Percentiles rank a stretch among this genome's conserved stretches.
These are phyloP conservation scores for Diplogasteroides magnus DNA, from an alignment of 1,140 invertebrate genomes.

Conservation along the genomic window DNA sequence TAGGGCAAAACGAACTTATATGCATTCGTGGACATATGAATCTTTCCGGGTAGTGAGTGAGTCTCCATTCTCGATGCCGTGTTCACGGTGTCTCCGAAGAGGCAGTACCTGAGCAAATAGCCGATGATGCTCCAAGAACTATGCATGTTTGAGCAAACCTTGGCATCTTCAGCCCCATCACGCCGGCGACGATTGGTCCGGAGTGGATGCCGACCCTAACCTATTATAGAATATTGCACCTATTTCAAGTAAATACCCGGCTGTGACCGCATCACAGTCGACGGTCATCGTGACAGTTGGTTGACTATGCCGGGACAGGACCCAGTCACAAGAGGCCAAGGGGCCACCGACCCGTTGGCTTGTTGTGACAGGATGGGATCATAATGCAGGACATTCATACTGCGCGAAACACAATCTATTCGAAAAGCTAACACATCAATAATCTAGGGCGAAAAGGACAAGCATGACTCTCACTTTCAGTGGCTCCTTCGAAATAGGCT, in stretches of 20 bases:
- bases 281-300: too few relatives aligned
- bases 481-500: conserved; percentile 43
- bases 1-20: neutral
- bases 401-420: too few relatives aligned
- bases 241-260: too few relatives aligned
- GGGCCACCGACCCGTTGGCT: too few relatives aligned
- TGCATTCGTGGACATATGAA: conserved; percentile 46
- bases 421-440: neutral
- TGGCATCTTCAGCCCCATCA: conserved; percentile 61
- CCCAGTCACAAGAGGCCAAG: too few relatives aligned
- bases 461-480: too few relatives aligned
- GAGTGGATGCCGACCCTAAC: conserved; percentile 45
- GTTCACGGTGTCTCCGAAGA: conserved; percentile 72
- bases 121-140: neutral
- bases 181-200: conserved; percentile 57
- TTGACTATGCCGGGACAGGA: too few relatives aligned
- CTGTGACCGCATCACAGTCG: too few relatives aligned
- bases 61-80: conserved; percentile 56
- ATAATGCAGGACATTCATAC: too few relatives aligned
- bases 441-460: too few relatives aligned
- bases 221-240: too few relatives aligned
- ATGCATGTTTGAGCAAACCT: conserved; percentile 41
- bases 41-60: conserved; percentile 39
- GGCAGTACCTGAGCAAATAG: conserved; percentile 58
- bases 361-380: too few relatives aligned